Evolutionary conservation across 2,888 invertebrate genomes (phyloP).

Genomic region (Nipponacmea schrenckii): DNA sequence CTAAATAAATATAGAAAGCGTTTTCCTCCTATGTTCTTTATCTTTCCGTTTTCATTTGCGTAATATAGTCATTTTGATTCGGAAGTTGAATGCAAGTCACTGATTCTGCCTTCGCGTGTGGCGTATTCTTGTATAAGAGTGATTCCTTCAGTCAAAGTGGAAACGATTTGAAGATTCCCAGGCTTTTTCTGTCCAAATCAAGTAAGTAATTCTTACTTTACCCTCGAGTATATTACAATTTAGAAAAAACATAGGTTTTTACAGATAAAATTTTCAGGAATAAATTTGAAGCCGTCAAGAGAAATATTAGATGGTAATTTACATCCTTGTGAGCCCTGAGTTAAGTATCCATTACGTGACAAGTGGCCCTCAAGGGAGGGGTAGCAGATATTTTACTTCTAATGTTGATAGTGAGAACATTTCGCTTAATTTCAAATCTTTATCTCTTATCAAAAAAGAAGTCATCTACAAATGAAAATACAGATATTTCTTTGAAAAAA

Average conservation of each 20-base stretch:
- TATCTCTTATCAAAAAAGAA: no score
- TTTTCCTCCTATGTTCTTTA: not conserved
- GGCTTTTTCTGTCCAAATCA: not conserved
- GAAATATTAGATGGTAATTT: not conserved
- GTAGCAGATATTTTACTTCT: not conserved
- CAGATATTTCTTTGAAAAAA: no score
- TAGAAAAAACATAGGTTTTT: no score
- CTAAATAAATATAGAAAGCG: slow-evolving; percentile 3
- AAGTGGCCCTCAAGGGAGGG: slow-evolving; percentile 8
- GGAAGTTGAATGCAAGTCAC: not conserved
- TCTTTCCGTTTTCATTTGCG: slow-evolving; percentile 3
- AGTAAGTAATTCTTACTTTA: slow-evolving; percentile 7
- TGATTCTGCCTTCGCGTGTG: not conserved
- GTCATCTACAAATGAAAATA: no score
- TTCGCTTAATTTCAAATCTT: no score
- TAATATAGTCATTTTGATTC: not conserved
- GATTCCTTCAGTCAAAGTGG: no score
- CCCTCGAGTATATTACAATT: not conserved
- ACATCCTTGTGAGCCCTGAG: not conserved
- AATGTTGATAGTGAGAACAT: no score
- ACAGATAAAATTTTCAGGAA: no score
- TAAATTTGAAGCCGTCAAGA: not conserved
- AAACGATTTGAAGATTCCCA: not conserved
- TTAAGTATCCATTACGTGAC: slow-evolving; percentile 7
- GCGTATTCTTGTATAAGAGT: not conserved